Evolutionary conservation across 2,113 vertebrate species (phyloP).

Genomic region (Elachura formosa): DNA sequence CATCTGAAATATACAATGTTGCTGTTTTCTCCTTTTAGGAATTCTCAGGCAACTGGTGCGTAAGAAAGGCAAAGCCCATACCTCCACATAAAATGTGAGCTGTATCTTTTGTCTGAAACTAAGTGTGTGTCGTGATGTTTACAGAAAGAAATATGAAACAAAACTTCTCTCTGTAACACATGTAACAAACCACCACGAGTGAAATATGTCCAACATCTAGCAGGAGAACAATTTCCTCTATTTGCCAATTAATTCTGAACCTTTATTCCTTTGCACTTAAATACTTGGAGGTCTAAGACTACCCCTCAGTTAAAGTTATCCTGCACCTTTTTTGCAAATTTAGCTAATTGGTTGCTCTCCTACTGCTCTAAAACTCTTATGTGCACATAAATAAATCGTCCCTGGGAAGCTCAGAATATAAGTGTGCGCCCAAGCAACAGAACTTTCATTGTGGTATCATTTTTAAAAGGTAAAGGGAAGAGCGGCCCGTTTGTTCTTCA

Average conservation of each 20-base stretch:
- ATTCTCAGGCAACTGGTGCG: not conserved
- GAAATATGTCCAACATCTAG: not conserved
- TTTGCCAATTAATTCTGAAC: not conserved
- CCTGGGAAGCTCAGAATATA: not conserved
- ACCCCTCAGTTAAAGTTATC: slow-evolving; percentile 22
- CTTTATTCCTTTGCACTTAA: not conserved
- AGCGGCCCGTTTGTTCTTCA: slow-evolving; percentile 12
- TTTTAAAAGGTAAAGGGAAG: slow-evolving; percentile 44
- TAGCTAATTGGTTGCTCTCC: slow-evolving; percentile 5
- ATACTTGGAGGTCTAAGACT: not conserved
- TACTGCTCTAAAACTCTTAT: slow-evolving; percentile 19
- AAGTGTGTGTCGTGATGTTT: slow-evolving; percentile 50
- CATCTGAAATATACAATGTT: slow-evolving; percentile 15
- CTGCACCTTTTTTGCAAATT: slow-evolving; percentile 37
- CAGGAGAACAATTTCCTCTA: slow-evolving; percentile 10
- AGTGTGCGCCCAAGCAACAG: not conserved
- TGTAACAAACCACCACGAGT: not conserved
- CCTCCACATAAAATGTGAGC: slow-evolving; percentile 61
- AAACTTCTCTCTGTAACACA: not conserved
- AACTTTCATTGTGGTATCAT: slow-evolving; percentile 57
- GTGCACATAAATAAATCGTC: slow-evolving; percentile 29
- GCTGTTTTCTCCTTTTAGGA: slow-evolving; percentile 18
- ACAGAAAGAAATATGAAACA: slow-evolving; percentile 25
- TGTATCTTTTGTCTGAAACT: slow-evolving; percentile 53
- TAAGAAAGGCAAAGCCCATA: slow-evolving; percentile 1